Conservation (phyloP, 2,113 vertebrate genomes). For the Myocastor coypus region DNA sequence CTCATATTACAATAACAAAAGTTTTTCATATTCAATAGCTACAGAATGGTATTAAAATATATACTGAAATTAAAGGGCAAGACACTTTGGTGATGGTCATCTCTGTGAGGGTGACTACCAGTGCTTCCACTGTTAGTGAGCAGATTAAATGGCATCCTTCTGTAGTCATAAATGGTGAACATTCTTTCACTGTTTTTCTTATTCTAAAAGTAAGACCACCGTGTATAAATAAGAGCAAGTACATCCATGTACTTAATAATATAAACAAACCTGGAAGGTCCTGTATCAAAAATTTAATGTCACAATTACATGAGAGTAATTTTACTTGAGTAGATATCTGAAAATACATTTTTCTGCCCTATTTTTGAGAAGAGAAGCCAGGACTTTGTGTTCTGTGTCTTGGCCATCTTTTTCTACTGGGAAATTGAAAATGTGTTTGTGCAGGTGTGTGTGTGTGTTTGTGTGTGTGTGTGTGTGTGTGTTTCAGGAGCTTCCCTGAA, state of each 20-base stretch:
- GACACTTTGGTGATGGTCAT: neutral
- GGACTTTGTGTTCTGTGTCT: neutral
- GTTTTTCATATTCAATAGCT: neutral
- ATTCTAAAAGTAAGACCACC: neutral
- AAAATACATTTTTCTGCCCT: neutral
- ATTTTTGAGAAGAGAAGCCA: neutral
- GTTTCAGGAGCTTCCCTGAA: neutral
- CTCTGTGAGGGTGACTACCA: neutral
- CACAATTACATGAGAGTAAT: neutral
- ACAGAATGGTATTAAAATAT: neutral
- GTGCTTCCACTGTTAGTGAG: neutral
- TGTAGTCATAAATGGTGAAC: neutral
- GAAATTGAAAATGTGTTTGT: neutral
- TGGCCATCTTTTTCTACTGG: neutral
- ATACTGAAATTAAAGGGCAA: neutral
- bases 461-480: constrained; percentile 13
- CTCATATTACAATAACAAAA: neutral
- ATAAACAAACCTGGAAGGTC: neutral
- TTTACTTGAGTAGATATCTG: neutral
- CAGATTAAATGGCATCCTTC: neutral
- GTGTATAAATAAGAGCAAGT: neutral
- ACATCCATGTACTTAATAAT: neutral
- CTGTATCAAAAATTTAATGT: neutral
- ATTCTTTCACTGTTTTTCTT: neutral
- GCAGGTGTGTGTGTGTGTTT: neutral